Base-by-base conservation (phyloP, 2,888 invertebrate genomes). In the Euplexia lucipara region DNA sequence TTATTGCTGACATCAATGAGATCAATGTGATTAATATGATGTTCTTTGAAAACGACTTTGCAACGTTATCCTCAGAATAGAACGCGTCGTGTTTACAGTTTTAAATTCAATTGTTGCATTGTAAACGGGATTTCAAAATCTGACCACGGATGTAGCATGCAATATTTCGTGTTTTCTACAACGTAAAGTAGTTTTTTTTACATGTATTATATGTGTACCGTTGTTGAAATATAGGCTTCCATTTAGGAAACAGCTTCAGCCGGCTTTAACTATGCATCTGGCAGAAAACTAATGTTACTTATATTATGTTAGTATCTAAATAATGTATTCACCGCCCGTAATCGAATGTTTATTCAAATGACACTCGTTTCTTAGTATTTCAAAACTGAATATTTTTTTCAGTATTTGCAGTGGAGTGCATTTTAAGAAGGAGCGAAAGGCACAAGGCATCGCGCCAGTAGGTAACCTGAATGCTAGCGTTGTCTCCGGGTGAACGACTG, bases 401-500 rank as follows among this genome's bases (percentile, higher is more conserved):
- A 58, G 62, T 56, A 26, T 47, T 52, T 62, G 71, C 64, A 75
- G 78, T 63, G 78, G 59, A 64, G 65, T 69, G 81, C 76, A 78
- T 82, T 83, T 80, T 63, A 83, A 85, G 69, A 69, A 75, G 71
- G 67, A 66, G 79, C 69, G 79, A 81, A 84, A 86, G 80, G 79
- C 58, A 60, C 39, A 84, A 86, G 80, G 79, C 58, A 60, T 37
- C 49, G 34, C 64, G 65, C 62, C 70, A 81, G 74, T 81, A 76
- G 84, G 87, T 88, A 87, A 92, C 92, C 92, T 89, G 87, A 91
- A 91, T 90, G 81, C 75, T 83, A 65, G 80, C 78, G 71, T 78
- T 80, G 86, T 87, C 90, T 90, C 89, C 89, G 91, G 89, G 90
- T 91, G 83, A 82, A 82, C 81, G 83, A 81, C 83, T 83, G 81